Base-by-base conservation (phyloP, 2,113 vertebrate genomes). In the Salvator merianae region DNA sequence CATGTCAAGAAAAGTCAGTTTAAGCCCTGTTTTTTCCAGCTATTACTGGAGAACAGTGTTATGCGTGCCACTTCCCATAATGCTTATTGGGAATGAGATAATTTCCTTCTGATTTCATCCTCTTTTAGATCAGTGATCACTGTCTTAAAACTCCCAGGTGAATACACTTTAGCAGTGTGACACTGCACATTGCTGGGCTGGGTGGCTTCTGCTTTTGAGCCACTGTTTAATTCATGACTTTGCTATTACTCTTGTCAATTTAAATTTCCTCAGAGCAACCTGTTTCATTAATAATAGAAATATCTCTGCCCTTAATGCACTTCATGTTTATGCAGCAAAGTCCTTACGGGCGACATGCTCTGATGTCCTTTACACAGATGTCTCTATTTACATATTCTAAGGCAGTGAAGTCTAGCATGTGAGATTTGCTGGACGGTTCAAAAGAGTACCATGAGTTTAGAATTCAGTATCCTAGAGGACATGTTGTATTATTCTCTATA, bases 281-380 rank as follows among this genome's bases (percentile, higher is more conserved):
- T 0, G 59, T 84, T 91, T 92, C 78, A 92, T 93, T 86, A 92
- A 93, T 89, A 94, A 92, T 55, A 84, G 83, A 92, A 90, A 88
- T 74, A 24, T 83, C 26, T 85, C 26, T 68, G 77, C 26, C 82
- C 30, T 86, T 87, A 88, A 77, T 55, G 83, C 5, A 79, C 40
- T 84, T 91, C 75, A 86, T 91, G 89, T 90, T 93, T 90, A 90
- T 87, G 79, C 80, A 86, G 34, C 34, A 50, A 75, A 87, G 38
- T 84, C 90, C 72, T 85, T 40, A 43, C 16, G 47, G 78, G 59
- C 90, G 86, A 84, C 53, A 77, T 86, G 84, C 53, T 22, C 86
- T 88, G 78, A 83, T 82, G 55, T 76, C 81, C 53, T 81, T 89
- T 55, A 78, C 28, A 4, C 47, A 93, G 66, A 7, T 89, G 13